A percentile compares a stretch with the other conserved stretches of the same genome.
These are phyloP conservation scores for Protodeltote pygarga DNA, from an alignment of 2,888 invertebrate genomes.

Conservation along the genomic window DNA sequence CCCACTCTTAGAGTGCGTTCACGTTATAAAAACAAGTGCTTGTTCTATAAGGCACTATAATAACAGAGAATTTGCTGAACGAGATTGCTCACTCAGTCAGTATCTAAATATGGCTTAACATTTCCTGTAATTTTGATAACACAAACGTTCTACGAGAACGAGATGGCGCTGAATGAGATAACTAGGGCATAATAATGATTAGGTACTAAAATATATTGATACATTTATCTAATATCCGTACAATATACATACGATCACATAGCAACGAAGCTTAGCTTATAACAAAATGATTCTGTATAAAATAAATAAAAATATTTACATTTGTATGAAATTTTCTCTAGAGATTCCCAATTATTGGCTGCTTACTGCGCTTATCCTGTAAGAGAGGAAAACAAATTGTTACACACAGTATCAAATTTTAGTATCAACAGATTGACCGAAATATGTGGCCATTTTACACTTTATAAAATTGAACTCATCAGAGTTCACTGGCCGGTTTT, in stretches of 20 bases:
- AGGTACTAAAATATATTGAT: constrained; percentile 1
- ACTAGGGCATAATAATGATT: constrained; percentile 1
- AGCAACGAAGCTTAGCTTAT: constrained; percentile 15
- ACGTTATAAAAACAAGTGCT: no score
- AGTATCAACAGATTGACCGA: not conserved
- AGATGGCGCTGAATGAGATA: constrained; percentile 8
- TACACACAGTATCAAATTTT: not conserved
- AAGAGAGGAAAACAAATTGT: constrained; percentile 30
- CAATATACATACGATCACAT: constrained; percentile 14
- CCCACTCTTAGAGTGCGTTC: no score
- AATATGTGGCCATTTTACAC: no score
- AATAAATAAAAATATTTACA: constrained; percentile 65
- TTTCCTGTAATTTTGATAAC: not conserved
- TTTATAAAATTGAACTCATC: no score
- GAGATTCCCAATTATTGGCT: constrained; percentile 60
- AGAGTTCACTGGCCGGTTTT: not conserved
- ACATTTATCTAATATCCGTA: constrained; percentile 12
- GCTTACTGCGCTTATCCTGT: constrained; percentile 61
- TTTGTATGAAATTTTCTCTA: constrained; percentile 34
- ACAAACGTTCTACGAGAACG: not conserved
- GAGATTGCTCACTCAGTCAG: no score
- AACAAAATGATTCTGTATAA: constrained; percentile 19
- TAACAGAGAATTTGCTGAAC: no score
- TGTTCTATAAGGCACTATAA: no score
- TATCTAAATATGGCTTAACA: no score